Conservation (phyloP, 1,140 invertebrate species). For the Luehdorfia chinensis region DNA sequence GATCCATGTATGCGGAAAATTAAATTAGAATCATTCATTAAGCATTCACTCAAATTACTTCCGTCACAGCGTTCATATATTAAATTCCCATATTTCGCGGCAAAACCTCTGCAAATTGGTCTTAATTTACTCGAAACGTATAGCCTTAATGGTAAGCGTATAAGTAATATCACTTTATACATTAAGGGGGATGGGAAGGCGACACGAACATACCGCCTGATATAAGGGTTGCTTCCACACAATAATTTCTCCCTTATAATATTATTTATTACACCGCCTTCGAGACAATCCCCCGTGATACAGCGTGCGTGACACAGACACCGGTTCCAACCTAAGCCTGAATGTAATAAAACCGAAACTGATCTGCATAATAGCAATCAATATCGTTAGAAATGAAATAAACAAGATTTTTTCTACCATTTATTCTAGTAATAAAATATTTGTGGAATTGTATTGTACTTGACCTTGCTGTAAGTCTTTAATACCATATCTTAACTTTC, state of each 20-base stretch:
- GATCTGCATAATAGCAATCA: constrained; percentile 9
- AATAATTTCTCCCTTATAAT: constrained; percentile 39
- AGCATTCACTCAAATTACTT: constrained; percentile 63
- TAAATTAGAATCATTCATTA: constrained; percentile 66
- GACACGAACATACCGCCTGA: constrained; percentile 17
- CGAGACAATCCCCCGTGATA: constrained; percentile 34
- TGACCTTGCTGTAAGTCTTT: too few species aligned
- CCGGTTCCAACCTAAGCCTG: neutral
- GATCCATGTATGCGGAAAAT: constrained; percentile 43
- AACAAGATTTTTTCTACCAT: too few species aligned
- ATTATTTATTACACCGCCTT: constrained; percentile 45
- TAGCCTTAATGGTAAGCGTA: constrained; percentile 65
- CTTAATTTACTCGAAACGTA: constrained; percentile 71
- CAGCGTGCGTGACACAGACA: constrained; percentile 20
- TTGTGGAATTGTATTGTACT: too few species aligned
- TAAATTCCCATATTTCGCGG: constrained; percentile 65
- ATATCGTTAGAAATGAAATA: neutral
- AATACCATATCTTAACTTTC: too few species aligned
- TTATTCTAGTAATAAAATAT: too few species aligned
- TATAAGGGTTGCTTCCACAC: constrained; percentile 32
- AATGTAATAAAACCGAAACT: constrained; percentile 3
- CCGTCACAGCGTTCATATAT: constrained; percentile 61
- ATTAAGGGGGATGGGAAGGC: constrained; percentile 20
- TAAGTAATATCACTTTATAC: constrained; percentile 62
- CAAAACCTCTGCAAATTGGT: constrained; percentile 69